Conservation (phyloP, 2,888 invertebrate species). For the Idaea dimidiata region DNA sequence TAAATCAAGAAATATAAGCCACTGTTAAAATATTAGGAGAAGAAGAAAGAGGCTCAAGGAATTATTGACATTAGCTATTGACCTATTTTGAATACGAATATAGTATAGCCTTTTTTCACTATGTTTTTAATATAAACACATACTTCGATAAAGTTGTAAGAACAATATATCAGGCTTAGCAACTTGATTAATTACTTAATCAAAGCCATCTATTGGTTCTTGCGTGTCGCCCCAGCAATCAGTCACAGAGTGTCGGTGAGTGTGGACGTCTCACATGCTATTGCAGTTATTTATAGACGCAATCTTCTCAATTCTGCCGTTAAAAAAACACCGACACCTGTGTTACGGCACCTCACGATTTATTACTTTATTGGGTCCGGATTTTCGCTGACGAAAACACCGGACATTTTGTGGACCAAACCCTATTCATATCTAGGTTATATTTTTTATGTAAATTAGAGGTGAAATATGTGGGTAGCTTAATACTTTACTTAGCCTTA, state of each 20-base stretch:
- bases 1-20: no score
- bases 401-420: conserved; percentile 35
- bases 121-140: not conserved
- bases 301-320: conserved; percentile 61
- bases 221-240: conserved; percentile 61
- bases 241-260: conserved; percentile 55
- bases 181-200: conserved; percentile 72
- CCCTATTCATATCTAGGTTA: conserved; percentile 7
- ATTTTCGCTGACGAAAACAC: conserved; percentile 49
- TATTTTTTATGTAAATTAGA: not conserved
- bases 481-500: conserved; percentile 11
- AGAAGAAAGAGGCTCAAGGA: no score
- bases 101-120: no score
- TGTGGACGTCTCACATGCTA: conserved; percentile 56
- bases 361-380: conserved; percentile 46
- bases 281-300: conserved; percentile 69
- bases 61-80: not conserved
- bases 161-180: conserved; percentile 32
- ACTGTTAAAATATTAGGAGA: no score
- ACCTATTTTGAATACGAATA: no score
- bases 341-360: conserved; percentile 45
- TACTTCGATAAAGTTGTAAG: conserved; percentile 19
- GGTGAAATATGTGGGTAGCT: conserved; percentile 14
- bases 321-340: conserved; percentile 60
- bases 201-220: conserved; percentile 66